phyloP scores from a whole-genome alignment of 2,797 vertebrate species.

The Lithobates pipiens region DNA sequence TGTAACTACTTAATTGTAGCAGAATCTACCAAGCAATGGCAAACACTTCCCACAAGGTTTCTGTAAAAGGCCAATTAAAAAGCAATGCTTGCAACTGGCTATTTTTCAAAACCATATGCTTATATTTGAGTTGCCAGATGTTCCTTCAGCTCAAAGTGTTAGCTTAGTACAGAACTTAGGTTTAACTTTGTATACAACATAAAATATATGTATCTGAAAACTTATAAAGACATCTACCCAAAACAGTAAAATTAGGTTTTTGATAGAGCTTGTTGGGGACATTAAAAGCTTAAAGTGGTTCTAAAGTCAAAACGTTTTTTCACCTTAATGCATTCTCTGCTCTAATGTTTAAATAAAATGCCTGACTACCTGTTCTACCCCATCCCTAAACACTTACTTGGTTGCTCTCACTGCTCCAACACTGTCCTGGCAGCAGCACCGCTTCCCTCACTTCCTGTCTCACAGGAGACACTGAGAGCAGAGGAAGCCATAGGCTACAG shows the following conservation, averaged over 20 bases:
- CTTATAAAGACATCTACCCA: neutral
- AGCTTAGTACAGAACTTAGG: neutral
- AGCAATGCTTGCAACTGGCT: constrained; percentile 30
- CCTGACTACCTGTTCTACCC: too few relatives aligned
- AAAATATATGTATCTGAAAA: neutral
- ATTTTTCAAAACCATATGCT: constrained; percentile 45
- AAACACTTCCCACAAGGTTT: constrained; percentile 21
- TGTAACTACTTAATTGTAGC: neutral
- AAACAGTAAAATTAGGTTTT: neutral
- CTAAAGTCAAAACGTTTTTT: too few relatives aligned
- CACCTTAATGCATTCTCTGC: too few relatives aligned
- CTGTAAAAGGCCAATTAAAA: constrained; percentile 52
- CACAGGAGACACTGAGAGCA: too few relatives aligned
- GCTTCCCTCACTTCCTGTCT: too few relatives aligned
- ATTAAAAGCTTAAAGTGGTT: too few relatives aligned
- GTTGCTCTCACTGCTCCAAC: too few relatives aligned
- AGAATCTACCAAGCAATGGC: neutral
- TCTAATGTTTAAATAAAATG: too few relatives aligned
- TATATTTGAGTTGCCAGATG: constrained; percentile 32
- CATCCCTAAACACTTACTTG: too few relatives aligned
- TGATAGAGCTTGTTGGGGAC: too few relatives aligned
- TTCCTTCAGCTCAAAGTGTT: constrained; percentile 7
- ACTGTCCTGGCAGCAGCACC: too few relatives aligned
- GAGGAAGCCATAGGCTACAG: too few relatives aligned
- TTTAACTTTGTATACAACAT: neutral